phyloP scores from a whole-genome alignment of 1,140 invertebrate genomes.

The Physella acuta region DNA sequence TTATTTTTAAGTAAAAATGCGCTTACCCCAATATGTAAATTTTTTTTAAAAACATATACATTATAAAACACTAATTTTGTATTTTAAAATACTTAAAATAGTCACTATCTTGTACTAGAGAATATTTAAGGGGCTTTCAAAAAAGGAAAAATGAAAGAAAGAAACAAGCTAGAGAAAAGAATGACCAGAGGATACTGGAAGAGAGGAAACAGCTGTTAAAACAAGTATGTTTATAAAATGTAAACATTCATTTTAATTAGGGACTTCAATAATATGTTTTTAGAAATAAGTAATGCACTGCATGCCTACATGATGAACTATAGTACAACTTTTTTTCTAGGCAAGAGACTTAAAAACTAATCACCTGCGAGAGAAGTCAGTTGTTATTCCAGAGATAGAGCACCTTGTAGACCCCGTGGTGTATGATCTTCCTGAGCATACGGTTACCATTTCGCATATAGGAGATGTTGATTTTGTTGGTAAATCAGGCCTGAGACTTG shows the following conservation, averaged over 20 bases:
- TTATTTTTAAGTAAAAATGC: too few species aligned
- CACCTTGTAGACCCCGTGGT: conserved; percentile 10
- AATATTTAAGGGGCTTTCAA: conserved; percentile 24
- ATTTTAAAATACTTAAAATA: too few species aligned
- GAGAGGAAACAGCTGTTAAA: conserved; percentile 24
- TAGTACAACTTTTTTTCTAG: neutral
- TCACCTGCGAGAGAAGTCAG: neutral
- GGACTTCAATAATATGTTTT: neutral
- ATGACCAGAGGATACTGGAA: conserved; percentile 17
- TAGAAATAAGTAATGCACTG: neutral
- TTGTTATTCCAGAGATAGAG: conserved; percentile 21
- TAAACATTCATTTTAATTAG: neutral
- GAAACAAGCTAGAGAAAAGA: conserved; percentile 21
- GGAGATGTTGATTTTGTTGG: conserved; percentile 25
- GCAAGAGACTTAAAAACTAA: conserved; percentile 1
- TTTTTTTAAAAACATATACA: too few species aligned
- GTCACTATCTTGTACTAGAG: conserved; percentile 13
- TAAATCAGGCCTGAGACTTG: conserved; percentile 14
- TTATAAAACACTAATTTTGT: too few species aligned
- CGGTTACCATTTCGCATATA: conserved; percentile 23
- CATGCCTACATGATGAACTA: too few species aligned
- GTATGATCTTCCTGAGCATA: conserved; percentile 23
- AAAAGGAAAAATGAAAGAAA: conserved; percentile 22
- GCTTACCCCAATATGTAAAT: too few species aligned
- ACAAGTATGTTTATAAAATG: conserved; percentile 2